These are phyloP conservation scores for Percina caprodes DNA, from an alignment of 2,113 vertebrate species.

Conservation along the genomic window DNA sequence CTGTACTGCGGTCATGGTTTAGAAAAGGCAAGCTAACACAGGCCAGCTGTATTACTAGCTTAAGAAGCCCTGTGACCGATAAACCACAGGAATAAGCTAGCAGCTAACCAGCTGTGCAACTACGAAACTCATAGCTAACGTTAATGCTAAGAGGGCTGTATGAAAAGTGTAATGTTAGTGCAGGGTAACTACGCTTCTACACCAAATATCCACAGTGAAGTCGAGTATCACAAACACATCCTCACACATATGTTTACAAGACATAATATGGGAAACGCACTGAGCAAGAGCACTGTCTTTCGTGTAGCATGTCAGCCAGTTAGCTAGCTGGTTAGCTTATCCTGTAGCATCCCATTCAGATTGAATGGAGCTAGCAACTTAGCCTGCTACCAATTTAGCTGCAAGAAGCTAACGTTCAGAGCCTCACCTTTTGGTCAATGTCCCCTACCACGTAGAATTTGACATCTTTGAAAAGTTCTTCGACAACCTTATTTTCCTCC, in stretches of 20 bases:
- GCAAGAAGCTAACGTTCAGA: constrained; percentile 60
- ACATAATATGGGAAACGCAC: background rate
- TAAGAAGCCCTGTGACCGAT: background rate
- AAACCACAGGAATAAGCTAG: constrained; percentile 13
- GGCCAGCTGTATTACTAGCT: background rate
- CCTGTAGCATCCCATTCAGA: constrained; percentile 15
- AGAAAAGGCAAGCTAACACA: background rate
- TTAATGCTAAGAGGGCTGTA: background rate
- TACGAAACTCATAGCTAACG: constrained; percentile 24
- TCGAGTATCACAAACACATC: background rate
- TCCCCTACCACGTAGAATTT: constrained; percentile 98
- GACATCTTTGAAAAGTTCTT: constrained; percentile 95
- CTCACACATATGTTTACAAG: background rate
- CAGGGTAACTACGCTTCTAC: background rate
- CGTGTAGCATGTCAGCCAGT: constrained; percentile 1
- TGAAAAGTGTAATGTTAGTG: background rate
- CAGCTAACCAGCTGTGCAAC: constrained; percentile 24
- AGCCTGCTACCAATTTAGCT: constrained; percentile 67
- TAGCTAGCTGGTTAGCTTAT: constrained; percentile 53
- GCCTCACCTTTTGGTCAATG: constrained; percentile 93
- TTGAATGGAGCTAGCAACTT: constrained; percentile 44
- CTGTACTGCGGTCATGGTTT: rapidly evolving
- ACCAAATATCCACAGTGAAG: background rate
- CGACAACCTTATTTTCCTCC: constrained; percentile 86
- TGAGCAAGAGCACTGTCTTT: constrained; percentile 10